Conservation (phyloP, 2,888 invertebrate genomes). For the Toxonevra muliebris region DNA sequence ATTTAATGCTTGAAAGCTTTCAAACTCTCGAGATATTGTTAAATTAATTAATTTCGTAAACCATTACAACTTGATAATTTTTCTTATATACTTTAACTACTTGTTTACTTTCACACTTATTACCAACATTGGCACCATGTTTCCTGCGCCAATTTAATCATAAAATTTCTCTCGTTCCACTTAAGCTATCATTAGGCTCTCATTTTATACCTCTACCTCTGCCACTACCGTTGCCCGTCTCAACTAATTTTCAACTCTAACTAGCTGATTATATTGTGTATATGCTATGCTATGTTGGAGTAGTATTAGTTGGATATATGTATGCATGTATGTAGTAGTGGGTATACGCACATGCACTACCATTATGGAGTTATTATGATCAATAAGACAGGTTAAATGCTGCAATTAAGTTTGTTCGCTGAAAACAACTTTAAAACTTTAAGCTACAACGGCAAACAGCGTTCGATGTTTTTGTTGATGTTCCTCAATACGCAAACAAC, state of each 20-base stretch:
- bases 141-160: constrained; percentile 5
- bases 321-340: too few species aligned
- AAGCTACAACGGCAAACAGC: constrained; percentile 46
- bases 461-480: constrained; percentile 14
- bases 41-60: constrained; percentile 14
- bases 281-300: too few species aligned
- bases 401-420: constrained; percentile 61
- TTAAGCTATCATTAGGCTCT: constrained; percentile 2
- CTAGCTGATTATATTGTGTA: not conserved
- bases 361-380: constrained; percentile 66
- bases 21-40: too few species aligned
- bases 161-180: constrained; percentile 26
- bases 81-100: constrained; percentile 41
- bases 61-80: constrained; percentile 27
- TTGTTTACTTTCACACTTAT: constrained; percentile 57
- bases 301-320: too few species aligned
- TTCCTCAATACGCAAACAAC: constrained; percentile 2
- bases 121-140: constrained; percentile 6
- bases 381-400: constrained; percentile 65
- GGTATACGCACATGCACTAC: constrained; percentile 62
- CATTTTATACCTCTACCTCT: not conserved
- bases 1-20: too few species aligned
- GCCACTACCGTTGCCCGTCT: not conserved
- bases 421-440: constrained; percentile 28
- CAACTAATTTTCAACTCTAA: not conserved